These are phyloP conservation scores for Sycophila sp. DNA, from an alignment of 1,140 invertebrate genomes.

Conservation along the genomic window DNA sequence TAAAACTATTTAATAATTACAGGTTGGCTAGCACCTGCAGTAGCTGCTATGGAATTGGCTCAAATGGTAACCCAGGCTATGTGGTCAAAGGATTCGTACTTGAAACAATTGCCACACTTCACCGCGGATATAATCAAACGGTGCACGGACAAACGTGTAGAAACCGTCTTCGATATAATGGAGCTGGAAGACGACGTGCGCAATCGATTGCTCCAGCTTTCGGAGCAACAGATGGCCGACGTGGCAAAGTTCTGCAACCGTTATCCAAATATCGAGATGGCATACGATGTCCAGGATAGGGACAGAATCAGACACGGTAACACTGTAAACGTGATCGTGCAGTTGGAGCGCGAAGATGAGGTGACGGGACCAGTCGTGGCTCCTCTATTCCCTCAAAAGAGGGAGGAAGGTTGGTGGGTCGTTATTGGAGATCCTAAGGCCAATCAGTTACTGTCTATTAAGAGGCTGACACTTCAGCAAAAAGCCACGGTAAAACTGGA, in stretches of 20 bases:
- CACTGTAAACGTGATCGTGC: conserved; percentile 88
- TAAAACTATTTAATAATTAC: not conserved
- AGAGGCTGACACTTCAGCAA: conserved; percentile 91
- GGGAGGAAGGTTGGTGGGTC: conserved; percentile 99
- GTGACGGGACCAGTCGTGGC: conserved; percentile 96
- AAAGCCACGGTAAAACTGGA: conserved; percentile 95
- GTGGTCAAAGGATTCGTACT: conserved; percentile 98
- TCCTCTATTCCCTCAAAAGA: conserved; percentile 96
- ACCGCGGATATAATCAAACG: conserved; percentile 88
- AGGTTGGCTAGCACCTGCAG: conserved; percentile 96
- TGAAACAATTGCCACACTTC: conserved; percentile 98
- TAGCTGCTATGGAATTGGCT: conserved; percentile 98
- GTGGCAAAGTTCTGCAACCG: conserved; percentile 98
- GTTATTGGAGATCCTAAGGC: conserved; percentile 96
- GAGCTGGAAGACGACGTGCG: conserved; percentile 96
- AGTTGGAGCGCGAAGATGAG: conserved; percentile 96
- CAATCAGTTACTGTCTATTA: conserved; percentile 96
- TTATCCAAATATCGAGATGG: conserved; percentile 98
- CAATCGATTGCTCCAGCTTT: conserved; percentile 84
- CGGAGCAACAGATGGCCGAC: conserved; percentile 91
- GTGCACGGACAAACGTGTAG: conserved; percentile 90
- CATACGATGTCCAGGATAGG: conserved; percentile 89
- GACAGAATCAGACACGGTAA: conserved; percentile 82
- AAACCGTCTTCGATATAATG: conserved; percentile 99
- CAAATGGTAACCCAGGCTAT: conserved; percentile 99